Evolutionary conservation across 2,113 vertebrate genomes (phyloP).

Genomic region (Pomatorhinus ruficollis): DNA sequence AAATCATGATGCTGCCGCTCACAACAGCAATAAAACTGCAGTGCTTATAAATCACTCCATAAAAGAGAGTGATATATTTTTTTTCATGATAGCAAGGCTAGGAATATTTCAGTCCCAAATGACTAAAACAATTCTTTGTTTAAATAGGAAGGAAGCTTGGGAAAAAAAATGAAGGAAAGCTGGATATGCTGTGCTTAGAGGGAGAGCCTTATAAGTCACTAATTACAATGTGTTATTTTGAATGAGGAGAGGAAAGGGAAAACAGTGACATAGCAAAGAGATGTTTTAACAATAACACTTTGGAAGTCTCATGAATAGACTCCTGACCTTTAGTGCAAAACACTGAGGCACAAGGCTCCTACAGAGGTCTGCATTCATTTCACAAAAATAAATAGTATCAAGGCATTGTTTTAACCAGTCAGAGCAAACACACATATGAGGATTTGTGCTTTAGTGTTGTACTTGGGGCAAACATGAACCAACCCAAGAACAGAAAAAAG

Average conservation of each 20-base stretch:
- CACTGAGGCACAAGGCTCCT: slow-evolving; percentile 31
- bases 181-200: background rate
- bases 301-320: slow-evolving; percentile 43
- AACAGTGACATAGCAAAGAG: slow-evolving; percentile 70
- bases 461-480: background rate
- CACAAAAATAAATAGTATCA: slow-evolving; percentile 25
- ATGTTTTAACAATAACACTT: slow-evolving; percentile 66
- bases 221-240: slow-evolving; percentile 66
- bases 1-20: background rate
- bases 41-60: background rate
- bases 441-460: background rate
- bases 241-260: slow-evolving; percentile 63
- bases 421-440: background rate
- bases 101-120: background rate
- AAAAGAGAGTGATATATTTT: background rate
- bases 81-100: background rate
- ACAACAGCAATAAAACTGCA: background rate
- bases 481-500: background rate
- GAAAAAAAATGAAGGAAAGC: slow-evolving; percentile 18
- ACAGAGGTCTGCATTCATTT: slow-evolving; percentile 4
- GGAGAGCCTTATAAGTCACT: slow-evolving; percentile 7
- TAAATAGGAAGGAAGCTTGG: slow-evolving; percentile 56
- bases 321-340: slow-evolving; percentile 58
- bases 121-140: slow-evolving; percentile 41
- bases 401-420: slow-evolving; percentile 21